phyloP scores from a whole-genome alignment of 2,888 invertebrate species.

The Deroplatys truncata region DNA sequence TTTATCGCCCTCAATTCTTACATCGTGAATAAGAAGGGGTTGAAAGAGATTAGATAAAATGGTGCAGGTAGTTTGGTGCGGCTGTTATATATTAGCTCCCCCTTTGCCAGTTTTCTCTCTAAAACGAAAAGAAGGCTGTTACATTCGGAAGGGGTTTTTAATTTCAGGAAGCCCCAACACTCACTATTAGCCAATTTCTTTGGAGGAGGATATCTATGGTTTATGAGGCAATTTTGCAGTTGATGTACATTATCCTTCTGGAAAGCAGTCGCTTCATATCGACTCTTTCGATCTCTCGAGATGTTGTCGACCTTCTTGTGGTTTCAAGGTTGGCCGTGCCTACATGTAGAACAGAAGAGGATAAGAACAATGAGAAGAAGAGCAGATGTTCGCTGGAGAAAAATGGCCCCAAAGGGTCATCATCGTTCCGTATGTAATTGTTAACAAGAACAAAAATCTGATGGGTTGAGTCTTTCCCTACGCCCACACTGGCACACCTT shows the following conservation, averaged over 20 bases:
- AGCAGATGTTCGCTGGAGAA: not conserved
- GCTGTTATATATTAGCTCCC: not conserved
- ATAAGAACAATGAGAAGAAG: not conserved
- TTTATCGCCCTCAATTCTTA: not conserved
- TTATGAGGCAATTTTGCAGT: not conserved
- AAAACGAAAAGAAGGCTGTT: not conserved
- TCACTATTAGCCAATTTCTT: constrained; percentile 1
- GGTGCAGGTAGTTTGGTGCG: not conserved
- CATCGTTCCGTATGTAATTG: not conserved
- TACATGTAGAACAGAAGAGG: not conserved
- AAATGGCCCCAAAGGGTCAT: not conserved
- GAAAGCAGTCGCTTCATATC: not conserved
- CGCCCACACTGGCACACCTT: not conserved
- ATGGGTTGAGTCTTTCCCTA: not conserved
- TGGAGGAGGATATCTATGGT: not conserved
- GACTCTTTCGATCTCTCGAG: not conserved
- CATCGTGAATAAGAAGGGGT: not conserved
- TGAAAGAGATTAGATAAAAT: not conserved
- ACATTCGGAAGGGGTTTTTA: not conserved
- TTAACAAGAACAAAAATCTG: not conserved
- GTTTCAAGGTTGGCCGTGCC: not conserved
- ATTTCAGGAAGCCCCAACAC: constrained; percentile 2
- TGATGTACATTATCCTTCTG: not conserved
- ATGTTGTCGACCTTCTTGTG: not conserved
- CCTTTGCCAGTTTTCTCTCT: not conserved